A percentile compares a stretch with the other conserved stretches of the same genome.
Conservation (phyloP, 2,113 vertebrate genomes). For the Mystacornis crossleyi region DNA sequence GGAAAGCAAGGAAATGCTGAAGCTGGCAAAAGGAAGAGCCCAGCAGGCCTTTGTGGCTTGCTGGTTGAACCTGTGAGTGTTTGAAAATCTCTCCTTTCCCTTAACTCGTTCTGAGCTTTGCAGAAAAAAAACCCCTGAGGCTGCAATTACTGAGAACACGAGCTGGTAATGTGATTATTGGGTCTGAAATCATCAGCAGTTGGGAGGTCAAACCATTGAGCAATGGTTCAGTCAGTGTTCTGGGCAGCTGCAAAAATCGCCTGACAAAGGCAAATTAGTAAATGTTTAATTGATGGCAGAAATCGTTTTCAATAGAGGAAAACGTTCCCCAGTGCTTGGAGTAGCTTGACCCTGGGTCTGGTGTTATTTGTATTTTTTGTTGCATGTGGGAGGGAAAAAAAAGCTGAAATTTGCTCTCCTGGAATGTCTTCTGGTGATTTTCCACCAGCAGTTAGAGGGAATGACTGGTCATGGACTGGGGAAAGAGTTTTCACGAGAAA, state of each 20-base stretch:
- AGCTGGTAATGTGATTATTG: neutral
- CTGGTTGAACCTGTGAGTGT: conserved; percentile 91
- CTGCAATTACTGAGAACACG: neutral
- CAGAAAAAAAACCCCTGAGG: neutral
- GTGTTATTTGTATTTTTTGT: neutral
- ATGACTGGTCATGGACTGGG: neutral
- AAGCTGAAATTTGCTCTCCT: neutral
- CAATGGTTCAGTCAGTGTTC: neutral
- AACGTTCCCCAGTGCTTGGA: neutral
- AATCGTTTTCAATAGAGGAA: neutral
- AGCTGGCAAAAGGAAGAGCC: conserved; percentile 51
- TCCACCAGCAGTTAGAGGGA: neutral
- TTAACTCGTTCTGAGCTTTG: neutral
- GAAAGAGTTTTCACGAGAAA: neutral
- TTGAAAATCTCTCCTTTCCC: neutral
- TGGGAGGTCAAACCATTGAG: neutral
- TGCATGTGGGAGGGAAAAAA: neutral
- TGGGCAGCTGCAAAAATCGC: neutral
- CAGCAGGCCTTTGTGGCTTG: conserved; percentile 74
- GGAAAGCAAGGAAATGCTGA: conserved; percentile 75
- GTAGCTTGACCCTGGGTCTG: neutral
- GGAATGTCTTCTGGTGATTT: neutral
- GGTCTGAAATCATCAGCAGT: neutral
- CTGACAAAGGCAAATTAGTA: neutral
- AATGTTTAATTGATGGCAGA: neutral